phyloP scores from a whole-genome alignment of 2,797 vertebrate species.

The Esox masquinongy region DNA sequence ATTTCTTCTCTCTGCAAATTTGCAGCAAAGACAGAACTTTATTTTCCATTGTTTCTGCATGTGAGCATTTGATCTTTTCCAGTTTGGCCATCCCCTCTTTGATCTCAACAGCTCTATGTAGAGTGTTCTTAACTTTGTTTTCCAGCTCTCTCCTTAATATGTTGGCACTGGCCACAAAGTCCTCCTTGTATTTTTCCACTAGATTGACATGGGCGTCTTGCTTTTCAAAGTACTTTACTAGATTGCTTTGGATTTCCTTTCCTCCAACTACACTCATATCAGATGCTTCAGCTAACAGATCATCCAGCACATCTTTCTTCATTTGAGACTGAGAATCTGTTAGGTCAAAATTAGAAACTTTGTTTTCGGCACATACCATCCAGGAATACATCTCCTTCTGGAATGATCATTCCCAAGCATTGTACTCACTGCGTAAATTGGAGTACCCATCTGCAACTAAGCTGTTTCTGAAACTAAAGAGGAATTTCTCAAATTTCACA shows the following conservation, averaged over 20 bases:
- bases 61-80: constrained; percentile 31
- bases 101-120: constrained; percentile 17
- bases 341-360: background rate
- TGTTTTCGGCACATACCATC: background rate
- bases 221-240: background rate
- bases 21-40: constrained; percentile 39
- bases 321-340: background rate
- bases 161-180: no score
- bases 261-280: background rate
- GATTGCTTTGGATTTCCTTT: background rate
- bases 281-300: background rate
- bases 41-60: no score
- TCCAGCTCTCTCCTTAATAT: no score
- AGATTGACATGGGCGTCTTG: background rate
- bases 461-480: constrained; percentile 48
- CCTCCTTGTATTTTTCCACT: no score
- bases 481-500: constrained; percentile 19
- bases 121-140: constrained; percentile 6
- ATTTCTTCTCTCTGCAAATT: background rate
- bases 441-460: constrained; percentile 43
- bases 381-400: constrained; percentile 12
- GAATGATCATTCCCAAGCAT: constrained; percentile 35
- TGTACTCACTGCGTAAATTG: constrained; percentile 25
- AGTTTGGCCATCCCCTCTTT: constrained; percentile 35
- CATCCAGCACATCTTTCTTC: background rate